Conservation (phyloP, 23 tunicate species). For the Styela plicata region DNA sequence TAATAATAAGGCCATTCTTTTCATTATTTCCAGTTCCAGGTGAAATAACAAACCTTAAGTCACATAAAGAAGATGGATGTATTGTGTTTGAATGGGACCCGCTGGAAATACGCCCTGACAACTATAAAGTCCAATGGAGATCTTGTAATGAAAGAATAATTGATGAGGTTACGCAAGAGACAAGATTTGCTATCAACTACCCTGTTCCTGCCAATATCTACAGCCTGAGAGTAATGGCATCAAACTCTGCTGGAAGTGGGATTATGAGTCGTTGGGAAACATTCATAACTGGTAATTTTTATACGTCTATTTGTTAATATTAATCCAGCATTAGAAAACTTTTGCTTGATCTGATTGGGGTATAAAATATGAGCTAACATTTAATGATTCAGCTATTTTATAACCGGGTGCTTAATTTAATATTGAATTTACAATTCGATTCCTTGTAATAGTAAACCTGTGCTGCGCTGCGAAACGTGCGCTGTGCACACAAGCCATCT, state of each 20-base stretch:
- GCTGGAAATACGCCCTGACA: not conserved
- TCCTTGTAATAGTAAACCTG: too few species aligned
- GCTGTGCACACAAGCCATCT: too few species aligned
- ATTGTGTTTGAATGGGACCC: not conserved
- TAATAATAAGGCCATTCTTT: too few species aligned
- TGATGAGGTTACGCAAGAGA: not conserved
- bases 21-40: conserved; percentile 1
- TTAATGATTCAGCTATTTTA: too few species aligned
- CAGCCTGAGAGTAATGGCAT: not conserved
- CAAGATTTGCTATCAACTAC: not conserved
- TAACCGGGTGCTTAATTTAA: too few species aligned
- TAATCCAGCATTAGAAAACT: too few species aligned
- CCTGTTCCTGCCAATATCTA: not conserved
- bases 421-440: too few species aligned
- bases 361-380: too few species aligned
- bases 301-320: too few species aligned
- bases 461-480: too few species aligned
- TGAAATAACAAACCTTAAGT: not conserved
- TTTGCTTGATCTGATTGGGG: too few species aligned
- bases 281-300: not conserved
- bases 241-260: not conserved
- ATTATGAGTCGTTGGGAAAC: not conserved
- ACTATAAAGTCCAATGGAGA: not conserved
- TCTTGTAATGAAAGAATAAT: not conserved
- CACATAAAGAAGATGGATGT: not conserved